phyloP scores from a whole-genome alignment of 2,113 vertebrate genomes.

The Notarius lentiginosus region DNA sequence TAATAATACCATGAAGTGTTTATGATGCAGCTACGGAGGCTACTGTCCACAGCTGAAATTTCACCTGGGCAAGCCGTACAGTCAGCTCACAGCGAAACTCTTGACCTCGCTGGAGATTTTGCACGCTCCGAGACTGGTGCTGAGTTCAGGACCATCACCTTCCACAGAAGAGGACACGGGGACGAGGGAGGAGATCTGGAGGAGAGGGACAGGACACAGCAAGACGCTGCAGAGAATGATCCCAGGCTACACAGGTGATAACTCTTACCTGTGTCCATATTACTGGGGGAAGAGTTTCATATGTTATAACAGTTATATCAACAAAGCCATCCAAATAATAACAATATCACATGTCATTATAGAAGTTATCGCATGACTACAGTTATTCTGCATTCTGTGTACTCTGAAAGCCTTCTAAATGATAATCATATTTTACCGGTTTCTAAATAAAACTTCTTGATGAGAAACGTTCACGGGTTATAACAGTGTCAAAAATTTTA shows the following conservation, averaged over 20 bases:
- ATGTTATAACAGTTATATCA: not conserved
- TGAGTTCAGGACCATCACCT: constrained; percentile 50
- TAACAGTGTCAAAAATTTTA: too few species aligned
- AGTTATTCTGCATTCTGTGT: not conserved
- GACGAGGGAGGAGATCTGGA: constrained; percentile 34
- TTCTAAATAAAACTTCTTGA: not conserved
- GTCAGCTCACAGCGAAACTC: constrained; percentile 68
- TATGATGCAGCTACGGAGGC: constrained; percentile 69
- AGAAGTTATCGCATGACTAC: not conserved
- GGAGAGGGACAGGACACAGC: constrained; percentile 28
- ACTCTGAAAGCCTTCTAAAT: not conserved
- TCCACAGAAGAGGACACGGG: constrained; percentile 9
- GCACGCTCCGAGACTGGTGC: constrained; percentile 62
- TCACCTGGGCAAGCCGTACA: constrained; percentile 71
- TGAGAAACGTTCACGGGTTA: not conserved
- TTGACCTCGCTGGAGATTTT: constrained; percentile 62
- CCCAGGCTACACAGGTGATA: constrained; percentile 78
- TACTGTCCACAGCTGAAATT: constrained; percentile 77
- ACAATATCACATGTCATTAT: not conserved
- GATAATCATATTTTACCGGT: not conserved
- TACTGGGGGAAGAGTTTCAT: not conserved
- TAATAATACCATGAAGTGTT: not conserved
- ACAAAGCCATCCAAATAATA: not conserved
- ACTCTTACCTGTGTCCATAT: not conserved
- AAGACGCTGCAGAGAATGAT: constrained; percentile 65